Evolutionary conservation across 2,797 vertebrate genomes (phyloP).

Genomic region (Notamacropus eugenii): DNA sequence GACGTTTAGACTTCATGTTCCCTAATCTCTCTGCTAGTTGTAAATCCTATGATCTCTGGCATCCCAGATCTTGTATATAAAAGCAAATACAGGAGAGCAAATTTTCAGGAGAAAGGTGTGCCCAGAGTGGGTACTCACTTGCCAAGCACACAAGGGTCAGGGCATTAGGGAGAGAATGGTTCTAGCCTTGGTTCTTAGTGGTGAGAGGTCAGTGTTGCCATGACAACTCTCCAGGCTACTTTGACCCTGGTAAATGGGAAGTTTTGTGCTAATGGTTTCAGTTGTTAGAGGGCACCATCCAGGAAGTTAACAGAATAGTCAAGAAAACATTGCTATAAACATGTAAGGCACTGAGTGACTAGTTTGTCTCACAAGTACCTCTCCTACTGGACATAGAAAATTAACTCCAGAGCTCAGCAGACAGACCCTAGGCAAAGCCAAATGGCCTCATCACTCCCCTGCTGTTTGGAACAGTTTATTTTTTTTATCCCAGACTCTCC

Average conservation of each 20-base stretch:
- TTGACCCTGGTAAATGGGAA: not conserved
- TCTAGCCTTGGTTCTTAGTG: not conserved
- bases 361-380: not conserved
- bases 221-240: conserved; percentile 37
- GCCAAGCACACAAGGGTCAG: not conserved
- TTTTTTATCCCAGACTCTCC: conserved; percentile 7
- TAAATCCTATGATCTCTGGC: not conserved
- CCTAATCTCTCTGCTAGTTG: not conserved
- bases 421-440: not conserved
- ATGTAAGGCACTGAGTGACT: fast-evolving
- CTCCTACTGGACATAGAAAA: not conserved
- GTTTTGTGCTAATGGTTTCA: not conserved
- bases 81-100: not conserved
- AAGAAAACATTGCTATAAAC: conserved; percentile 2
- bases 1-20: not conserved
- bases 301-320: not conserved
- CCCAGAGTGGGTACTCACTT: not conserved
- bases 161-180: not conserved
- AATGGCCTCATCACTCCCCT: not conserved
- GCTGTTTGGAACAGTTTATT: not conserved
- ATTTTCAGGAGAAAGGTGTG: not conserved
- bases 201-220: conserved; percentile 19
- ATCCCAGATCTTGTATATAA: not conserved
- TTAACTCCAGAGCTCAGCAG: not conserved
- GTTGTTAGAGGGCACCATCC: not conserved